Base-by-base conservation (phyloP, 2,797 vertebrate species). In the Artibeus jamaicensis region DNA sequence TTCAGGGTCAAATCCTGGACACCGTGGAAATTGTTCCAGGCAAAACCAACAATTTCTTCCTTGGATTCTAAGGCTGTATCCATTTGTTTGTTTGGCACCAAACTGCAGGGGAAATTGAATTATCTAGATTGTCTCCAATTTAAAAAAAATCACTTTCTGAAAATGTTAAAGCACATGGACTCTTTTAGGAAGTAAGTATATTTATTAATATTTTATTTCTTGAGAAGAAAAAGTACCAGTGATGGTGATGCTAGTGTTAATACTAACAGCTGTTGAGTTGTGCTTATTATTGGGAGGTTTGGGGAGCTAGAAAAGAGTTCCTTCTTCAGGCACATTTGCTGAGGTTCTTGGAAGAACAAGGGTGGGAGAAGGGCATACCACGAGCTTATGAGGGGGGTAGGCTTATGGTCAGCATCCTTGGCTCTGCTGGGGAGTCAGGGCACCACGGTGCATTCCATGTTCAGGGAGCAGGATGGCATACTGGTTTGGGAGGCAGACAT, bases 21-120 rank as follows among this genome's bases (percentile, higher is more conserved):
- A 86, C 3, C 24, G 44, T 1, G 15, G 67, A 85, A 94, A 92
- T 7, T 29, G 19, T 95, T 95, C 16, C 32, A 81, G 39, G 48
- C 84, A 88, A 85, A 95, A 32, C 19, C 68, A 93, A 48, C 46
- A 37, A 6, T 73, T 93, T 79, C 46, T 95, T 59, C n/a, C 53
- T 91, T 18, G 26, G 26, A 50, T 93, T 57, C 39, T 3, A 34
- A 89, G 16, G 83, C 53, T 44, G 7, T 71, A 82, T 42, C 16
- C 4, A 39, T 78, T 86, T 83, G 10, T 93, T 79, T 86, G n/a
- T 50, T 79, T 94, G 86, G 42, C 67, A 91, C 22, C 65, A 87
- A 68, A 18, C 37, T 70, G 26, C 6, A 46, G 44, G 46, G 3
- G 29, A 73, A 65, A 78, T 50, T 70, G 70, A 57, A 39, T 87